Evolutionary conservation across 2,888 invertebrate genomes (phyloP).

Genomic region (Gastrophysa polygoni): DNA sequence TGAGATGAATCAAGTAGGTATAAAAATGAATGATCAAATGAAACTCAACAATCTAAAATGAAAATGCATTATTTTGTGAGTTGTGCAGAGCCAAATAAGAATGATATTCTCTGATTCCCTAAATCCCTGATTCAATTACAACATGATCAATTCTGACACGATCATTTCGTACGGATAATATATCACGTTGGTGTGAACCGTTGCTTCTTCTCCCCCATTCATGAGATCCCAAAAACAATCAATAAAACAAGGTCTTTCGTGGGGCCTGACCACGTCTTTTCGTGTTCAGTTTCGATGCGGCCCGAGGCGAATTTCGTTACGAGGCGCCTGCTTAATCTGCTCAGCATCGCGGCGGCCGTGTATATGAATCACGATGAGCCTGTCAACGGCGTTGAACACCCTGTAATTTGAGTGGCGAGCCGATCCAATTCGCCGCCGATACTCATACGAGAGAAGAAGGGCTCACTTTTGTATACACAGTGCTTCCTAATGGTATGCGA

Average conservation of each 20-base stretch:
- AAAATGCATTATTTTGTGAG: no score
- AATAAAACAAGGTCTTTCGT: conserved; percentile 8
- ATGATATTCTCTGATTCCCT: no score
- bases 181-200: no score
- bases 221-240: conserved; percentile 13
- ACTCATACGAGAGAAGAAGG: neutral
- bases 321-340: conserved; percentile 40
- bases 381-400: conserved; percentile 50
- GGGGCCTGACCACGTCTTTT: conserved; percentile 7
- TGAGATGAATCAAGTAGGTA: no score
- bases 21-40: no score
- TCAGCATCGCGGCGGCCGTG: conserved; percentile 34
- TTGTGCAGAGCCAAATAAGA: no score
- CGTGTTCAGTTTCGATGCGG: conserved; percentile 18
- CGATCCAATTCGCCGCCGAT: neutral
- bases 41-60: no score
- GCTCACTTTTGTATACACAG: neutral
- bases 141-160: no score
- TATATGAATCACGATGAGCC: conserved; percentile 51
- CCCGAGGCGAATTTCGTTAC: conserved; percentile 17
- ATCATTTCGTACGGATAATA: no score
- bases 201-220: neutral
- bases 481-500: no score
- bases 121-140: no score
- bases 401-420: conserved; percentile 46